Percentiles rank a stretch among this genome's conserved stretches.
Conservation (phyloP, 1,140 invertebrate genomes). For the Drosophila oshimai region DNA sequence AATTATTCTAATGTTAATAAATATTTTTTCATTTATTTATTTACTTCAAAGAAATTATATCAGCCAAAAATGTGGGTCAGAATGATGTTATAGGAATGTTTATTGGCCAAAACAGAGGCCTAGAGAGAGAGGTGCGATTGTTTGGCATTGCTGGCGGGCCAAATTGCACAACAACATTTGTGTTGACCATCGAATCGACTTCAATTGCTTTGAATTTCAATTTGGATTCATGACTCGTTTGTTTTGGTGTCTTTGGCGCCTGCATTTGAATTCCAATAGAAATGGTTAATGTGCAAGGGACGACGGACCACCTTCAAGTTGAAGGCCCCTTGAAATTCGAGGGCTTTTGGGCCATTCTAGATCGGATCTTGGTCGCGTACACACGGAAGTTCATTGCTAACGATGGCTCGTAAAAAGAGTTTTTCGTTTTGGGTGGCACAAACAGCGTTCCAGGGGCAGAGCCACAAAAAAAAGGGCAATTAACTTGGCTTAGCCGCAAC, state of each 20-base stretch:
- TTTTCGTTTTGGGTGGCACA: constrained; percentile 53
- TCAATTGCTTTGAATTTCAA: constrained; percentile 68
- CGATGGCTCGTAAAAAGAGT: constrained; percentile 47
- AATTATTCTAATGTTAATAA: no score
- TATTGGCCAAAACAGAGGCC: neutral
- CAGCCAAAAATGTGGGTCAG: neutral
- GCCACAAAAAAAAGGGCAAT: constrained; percentile 38
- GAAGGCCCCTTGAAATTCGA: constrained; percentile 40
- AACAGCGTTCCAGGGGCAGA: constrained; percentile 32
- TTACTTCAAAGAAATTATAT: neutral
- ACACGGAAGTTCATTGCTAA: constrained; percentile 64
- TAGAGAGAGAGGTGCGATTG: neutral
- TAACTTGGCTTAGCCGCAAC: constrained; percentile 39
- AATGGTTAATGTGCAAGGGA: constrained; percentile 40
- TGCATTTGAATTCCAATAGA: constrained; percentile 60
- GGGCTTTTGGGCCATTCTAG: constrained; percentile 52
- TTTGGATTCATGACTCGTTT: constrained; percentile 41
- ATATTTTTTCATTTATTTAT: no score
- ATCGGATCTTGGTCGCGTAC: constrained; percentile 31
- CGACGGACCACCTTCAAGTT: constrained; percentile 38
- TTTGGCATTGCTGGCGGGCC: constrained; percentile 36
- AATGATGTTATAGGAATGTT: neutral
- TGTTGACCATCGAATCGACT: constrained; percentile 40
- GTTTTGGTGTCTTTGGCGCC: constrained; percentile 10
- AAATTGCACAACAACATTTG: constrained; percentile 37